Evolutionary conservation across 1,140 invertebrate species (phyloP).

Genomic region (Lucilia sericata): DNA sequence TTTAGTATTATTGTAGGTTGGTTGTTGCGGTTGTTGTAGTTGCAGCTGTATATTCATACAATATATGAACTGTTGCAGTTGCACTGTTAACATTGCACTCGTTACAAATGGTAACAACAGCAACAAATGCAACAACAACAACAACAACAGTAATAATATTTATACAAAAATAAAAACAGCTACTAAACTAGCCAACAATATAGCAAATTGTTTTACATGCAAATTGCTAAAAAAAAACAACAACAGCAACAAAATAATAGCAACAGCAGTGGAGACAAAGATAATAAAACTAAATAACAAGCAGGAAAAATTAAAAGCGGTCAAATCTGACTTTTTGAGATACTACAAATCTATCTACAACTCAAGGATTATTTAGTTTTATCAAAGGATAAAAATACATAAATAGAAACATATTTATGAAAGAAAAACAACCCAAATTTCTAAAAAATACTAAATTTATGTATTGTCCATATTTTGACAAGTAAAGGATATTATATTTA

Average conservation of each 20-base stretch:
- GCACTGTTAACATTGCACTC: conserved; percentile 28
- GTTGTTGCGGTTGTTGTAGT: not conserved
- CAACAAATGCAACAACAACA: not conserved
- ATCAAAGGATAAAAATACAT: too few relatives aligned
- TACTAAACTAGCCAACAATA: conserved; percentile 19
- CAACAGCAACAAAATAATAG: not conserved
- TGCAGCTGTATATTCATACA: too few relatives aligned
- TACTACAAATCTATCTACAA: not conserved
- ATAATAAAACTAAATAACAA: not conserved
- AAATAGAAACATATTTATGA: too few relatives aligned
- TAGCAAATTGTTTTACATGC: conserved; percentile 26
- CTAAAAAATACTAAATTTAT: too few relatives aligned
- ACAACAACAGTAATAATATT: not conserved
- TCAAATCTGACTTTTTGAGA: not conserved
- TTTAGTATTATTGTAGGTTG: not conserved
- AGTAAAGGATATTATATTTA: too few relatives aligned
- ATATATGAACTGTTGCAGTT: not conserved
- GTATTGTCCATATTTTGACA: too few relatives aligned
- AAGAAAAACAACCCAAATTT: too few relatives aligned
- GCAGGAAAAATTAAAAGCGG: not conserved
- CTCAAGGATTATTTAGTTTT: too few relatives aligned
- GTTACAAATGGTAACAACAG: not conserved
- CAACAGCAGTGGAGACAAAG: not conserved
- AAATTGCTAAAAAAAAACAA: conserved; percentile 1
- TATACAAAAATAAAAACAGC: not conserved